phyloP scores from a whole-genome alignment of 2,797 vertebrate species.

The Choloepus didactylus region DNA sequence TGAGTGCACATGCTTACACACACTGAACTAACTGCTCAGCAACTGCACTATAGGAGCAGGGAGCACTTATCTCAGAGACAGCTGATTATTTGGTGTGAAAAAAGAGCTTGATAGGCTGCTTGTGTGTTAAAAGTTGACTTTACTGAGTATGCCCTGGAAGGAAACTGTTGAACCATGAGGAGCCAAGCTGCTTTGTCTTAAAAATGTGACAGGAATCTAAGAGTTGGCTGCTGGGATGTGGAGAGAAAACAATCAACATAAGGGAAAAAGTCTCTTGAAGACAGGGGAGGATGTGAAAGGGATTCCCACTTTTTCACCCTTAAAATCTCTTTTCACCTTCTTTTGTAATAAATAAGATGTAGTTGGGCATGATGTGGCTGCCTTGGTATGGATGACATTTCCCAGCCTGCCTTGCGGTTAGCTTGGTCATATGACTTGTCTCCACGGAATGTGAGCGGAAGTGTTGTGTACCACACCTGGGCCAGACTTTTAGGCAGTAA shows the following conservation, averaged over 20 bases:
- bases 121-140: neutral
- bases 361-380: fast-evolving
- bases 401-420: neutral
- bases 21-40: neutral
- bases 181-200: neutral
- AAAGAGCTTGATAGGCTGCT: neutral
- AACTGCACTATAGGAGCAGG: too few relatives aligned
- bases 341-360: neutral
- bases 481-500: too few relatives aligned
- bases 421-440: neutral
- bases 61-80: neutral
- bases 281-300: neutral
- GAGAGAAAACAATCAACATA: neutral
- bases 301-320: neutral
- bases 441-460: neutral
- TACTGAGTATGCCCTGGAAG: neutral
- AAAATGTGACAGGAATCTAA: neutral
- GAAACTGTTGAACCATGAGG: neutral
- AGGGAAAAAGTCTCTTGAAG: neutral
- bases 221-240: neutral
- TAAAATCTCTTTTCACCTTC: neutral
- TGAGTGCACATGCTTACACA: neutral
- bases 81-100: neutral
- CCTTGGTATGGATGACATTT: neutral
- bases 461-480: too few relatives aligned